Evolutionary conservation across 1,140 invertebrate species (phyloP), one percentile per base, ranked within the genome.

Genomic region (Trypoxylus dichotomus): DNA sequence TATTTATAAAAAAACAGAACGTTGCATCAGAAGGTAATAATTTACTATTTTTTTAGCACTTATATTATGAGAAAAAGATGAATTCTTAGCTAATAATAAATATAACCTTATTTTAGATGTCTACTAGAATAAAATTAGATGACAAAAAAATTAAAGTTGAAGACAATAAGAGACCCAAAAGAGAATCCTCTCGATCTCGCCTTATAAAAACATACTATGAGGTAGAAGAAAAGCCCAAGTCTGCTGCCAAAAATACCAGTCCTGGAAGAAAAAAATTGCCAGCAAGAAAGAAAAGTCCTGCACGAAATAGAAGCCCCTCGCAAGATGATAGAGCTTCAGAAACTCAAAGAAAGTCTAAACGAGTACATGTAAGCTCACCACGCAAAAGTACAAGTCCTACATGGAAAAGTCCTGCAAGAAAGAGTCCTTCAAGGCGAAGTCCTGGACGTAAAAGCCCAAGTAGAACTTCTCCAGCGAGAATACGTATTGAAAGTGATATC

Each of bases 91-190:
- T 5, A 37, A 37, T 54, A 19, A n/a, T n/a, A 54, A 15, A 24
- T 68, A 68, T 68, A 68, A 68, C 60, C 60, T 29, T 1, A 58
- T 75, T 75, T 75, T 75, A 75, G 74, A 75, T 75, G 74, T 75
- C 41, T 27, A 42, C 32, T 27, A 75, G 41, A 13, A 19, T 27
- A 11, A 74, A 74, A 42, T 37, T 29, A 29, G 72, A 74, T 37
- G 72, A 32, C 5, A 74, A 74, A 19, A 37, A 21, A 29, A 21
- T 11, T 21, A 74, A 21, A 74, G 41, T 1, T n/a, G 72, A 41
- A 41, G 27, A 21, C 19, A 71, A 74, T 21, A 37, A 42, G 19
- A 37, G 21, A 2, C 74, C 74, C 1, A 75, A 54, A 75, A 5
- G 43, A 29, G 74, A 75, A 25, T 42, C 74, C 11, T 47, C 43